Evolutionary conservation across 2,113 vertebrate species (phyloP).

Genomic region (Camarhynchus parvulus): DNA sequence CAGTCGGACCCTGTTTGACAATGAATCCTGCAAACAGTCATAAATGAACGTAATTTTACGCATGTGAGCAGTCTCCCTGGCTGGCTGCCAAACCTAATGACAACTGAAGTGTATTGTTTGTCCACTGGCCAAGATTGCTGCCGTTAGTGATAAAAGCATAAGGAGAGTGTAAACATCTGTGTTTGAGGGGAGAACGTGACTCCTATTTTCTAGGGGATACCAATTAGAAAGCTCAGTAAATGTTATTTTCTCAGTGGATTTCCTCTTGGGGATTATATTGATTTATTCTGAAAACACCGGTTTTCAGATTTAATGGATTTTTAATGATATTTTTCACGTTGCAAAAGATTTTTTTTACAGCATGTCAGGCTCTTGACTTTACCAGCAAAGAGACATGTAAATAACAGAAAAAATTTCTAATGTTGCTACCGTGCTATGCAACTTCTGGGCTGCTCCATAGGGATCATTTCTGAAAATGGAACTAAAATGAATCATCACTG

Average conservation of each 20-base stretch:
- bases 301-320: slow-evolving; percentile 31
- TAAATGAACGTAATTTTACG: background rate
- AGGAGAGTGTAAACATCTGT: slow-evolving; percentile 50
- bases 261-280: background rate
- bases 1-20: background rate
- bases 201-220: background rate
- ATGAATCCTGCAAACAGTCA: background rate
- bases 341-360: background rate
- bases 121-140: slow-evolving; percentile 54
- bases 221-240: slow-evolving; percentile 27
- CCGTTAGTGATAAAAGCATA: slow-evolving; percentile 42
- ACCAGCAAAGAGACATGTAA: background rate
- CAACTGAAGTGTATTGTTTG: slow-evolving; percentile 47
- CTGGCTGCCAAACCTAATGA: slow-evolving; percentile 14
- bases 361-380: background rate
- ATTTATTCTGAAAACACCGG: slow-evolving; percentile 29
- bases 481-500: background rate
- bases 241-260: background rate
- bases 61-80: background rate
- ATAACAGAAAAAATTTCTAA: background rate
- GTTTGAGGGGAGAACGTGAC: background rate
- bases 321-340: background rate
- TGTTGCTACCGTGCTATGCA: background rate
- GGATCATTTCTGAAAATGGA: background rate
- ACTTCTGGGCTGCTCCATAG: background rate